A percentile compares a stretch with the other conserved stretches of the same genome.
phyloP scores from a whole-genome alignment of 2,888 invertebrate species.

The Thereva unica region DNA sequence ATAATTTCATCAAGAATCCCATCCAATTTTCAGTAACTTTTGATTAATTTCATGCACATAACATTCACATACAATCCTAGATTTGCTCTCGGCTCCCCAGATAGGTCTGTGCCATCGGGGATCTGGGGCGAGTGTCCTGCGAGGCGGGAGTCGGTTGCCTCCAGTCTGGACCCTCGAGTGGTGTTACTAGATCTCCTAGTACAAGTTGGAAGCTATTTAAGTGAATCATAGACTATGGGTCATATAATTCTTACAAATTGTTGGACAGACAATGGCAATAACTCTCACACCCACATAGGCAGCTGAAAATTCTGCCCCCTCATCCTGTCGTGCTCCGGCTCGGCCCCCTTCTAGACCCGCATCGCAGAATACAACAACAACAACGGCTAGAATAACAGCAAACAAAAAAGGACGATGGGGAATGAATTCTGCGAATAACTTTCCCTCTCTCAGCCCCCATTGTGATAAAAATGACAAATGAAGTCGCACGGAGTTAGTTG shows the following conservation, averaged over 20 bases:
- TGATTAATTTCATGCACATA: constrained; percentile 42
- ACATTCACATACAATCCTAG: constrained; percentile 28
- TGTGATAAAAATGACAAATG: constrained; percentile 36
- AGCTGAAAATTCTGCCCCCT: neutral
- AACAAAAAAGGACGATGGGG: too few species aligned
- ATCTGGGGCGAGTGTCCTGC: neutral
- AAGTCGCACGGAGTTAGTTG: constrained; percentile 30
- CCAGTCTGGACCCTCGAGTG: constrained; percentile 1
- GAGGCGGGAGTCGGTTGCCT: constrained; percentile 1
- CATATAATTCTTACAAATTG: constrained; percentile 37
- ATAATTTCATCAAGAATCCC: constrained; percentile 40
- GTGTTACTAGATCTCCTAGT: constrained; percentile 15
- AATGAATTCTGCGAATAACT: neutral
- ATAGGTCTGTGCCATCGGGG: neutral
- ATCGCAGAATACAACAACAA: too few species aligned
- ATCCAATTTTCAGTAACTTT: constrained; percentile 43
- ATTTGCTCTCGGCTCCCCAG: constrained; percentile 14
- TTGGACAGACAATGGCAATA: constrained; percentile 34
- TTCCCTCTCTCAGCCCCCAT: constrained; percentile 17
- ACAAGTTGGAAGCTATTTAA: constrained; percentile 31
- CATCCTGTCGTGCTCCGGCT: too few species aligned
- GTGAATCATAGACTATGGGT: constrained; percentile 33
- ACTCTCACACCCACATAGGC: constrained; percentile 9
- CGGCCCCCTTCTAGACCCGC: too few species aligned
- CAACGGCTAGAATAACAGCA: too few species aligned